These are phyloP conservation scores for Aphis craccivora DNA, from an alignment of 1,140 invertebrate genomes.

Conservation along the genomic window DNA sequence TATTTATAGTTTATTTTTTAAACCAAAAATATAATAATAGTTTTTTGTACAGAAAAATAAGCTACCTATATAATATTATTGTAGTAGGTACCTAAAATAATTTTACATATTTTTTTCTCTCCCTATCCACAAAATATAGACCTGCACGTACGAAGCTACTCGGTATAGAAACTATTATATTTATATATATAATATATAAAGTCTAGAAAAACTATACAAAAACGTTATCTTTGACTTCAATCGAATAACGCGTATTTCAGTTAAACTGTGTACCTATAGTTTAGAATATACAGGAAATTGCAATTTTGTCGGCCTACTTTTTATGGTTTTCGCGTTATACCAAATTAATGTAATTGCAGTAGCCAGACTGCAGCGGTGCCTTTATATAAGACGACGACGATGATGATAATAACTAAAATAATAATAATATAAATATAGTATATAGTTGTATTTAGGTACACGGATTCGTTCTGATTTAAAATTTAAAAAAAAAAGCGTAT, in stretches of 20 bases:
- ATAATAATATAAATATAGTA: neutral
- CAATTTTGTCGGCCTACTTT: constrained; percentile 7
- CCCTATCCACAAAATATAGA: neutral
- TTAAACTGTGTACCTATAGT: neutral
- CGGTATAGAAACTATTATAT: neutral
- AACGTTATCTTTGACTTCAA: neutral
- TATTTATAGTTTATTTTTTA: neutral
- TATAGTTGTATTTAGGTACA: neutral
- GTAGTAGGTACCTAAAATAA: neutral
- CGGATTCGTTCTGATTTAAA: constrained; percentile 23
- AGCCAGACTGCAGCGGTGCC: too few relatives aligned
- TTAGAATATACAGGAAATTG: neutral
- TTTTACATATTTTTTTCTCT: neutral
- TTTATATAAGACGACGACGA: neutral
- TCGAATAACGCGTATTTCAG: neutral
- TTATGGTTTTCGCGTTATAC: constrained; percentile 36
- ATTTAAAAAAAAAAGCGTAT: neutral
- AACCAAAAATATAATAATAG: neutral
- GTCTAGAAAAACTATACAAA: neutral
- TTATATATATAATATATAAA: neutral
- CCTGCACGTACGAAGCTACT: neutral
- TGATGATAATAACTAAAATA: neutral
- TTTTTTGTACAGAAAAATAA: neutral
- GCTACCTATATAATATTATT: too few relatives aligned
- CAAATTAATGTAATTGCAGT: constrained; percentile 17